phyloP scores from a whole-genome alignment of 2,797 vertebrate species.

The Myotis vivesi region DNA sequence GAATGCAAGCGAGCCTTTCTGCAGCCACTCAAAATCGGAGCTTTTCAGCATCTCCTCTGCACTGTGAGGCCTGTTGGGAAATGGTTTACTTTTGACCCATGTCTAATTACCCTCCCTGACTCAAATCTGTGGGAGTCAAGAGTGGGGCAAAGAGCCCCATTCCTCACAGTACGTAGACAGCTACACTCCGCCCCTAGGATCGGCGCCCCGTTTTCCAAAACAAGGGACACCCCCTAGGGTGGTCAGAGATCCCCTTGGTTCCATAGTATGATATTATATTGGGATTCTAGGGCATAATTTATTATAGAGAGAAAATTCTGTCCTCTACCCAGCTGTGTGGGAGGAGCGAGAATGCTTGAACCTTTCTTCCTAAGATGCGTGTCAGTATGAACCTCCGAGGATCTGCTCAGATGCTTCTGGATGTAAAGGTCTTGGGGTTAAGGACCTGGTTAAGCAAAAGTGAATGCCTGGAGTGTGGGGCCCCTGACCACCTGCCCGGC shows the following conservation, averaged over 20 bases:
- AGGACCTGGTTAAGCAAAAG: background rate
- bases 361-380: background rate
- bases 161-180: background rate
- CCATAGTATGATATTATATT: background rate
- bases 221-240: background rate
- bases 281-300: background rate
- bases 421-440: background rate
- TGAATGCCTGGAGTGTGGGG: background rate
- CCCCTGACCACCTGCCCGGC: background rate
- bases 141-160: background rate
- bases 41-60: background rate
- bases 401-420: background rate
- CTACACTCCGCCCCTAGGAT: background rate
- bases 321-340: background rate
- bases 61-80: background rate
- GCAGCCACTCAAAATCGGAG: background rate
- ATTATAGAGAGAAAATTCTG: background rate
- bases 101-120: background rate
- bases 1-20: background rate
- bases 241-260: background rate
- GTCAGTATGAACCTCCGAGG: background rate
- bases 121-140: background rate
- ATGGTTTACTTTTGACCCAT: background rate
- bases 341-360: background rate
- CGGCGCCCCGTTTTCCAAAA: background rate